phyloP scores from a whole-genome alignment of 2,888 invertebrate genomes.

The Empis stercorea region DNA sequence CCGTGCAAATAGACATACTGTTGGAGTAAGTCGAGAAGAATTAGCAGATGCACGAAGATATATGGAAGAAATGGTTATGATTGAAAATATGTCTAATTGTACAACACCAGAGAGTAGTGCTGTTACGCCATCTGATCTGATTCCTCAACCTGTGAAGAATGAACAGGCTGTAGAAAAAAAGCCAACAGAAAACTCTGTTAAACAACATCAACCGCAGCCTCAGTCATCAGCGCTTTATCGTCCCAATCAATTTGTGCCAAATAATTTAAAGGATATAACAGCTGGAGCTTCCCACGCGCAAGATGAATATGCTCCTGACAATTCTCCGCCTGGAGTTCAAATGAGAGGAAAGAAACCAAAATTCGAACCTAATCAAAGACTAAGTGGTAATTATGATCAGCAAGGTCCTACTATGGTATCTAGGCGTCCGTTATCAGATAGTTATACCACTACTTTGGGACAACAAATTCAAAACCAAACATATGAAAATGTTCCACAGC shows the following conservation, averaged over 20 bases:
- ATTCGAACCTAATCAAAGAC: slow-evolving; percentile 11
- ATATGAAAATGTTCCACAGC: background rate
- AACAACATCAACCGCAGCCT: slow-evolving; percentile 1
- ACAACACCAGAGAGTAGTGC: slow-evolving; percentile 21
- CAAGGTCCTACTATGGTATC: background rate
- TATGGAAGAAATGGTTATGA: slow-evolving; percentile 49
- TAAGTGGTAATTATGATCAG: slow-evolving; percentile 16
- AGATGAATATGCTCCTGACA: background rate
- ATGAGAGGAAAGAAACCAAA: slow-evolving; percentile 16
- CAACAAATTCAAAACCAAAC: background rate
- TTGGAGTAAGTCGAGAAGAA: slow-evolving; percentile 71
- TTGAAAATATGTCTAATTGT: slow-evolving; percentile 28
- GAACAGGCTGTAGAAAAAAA: slow-evolving; percentile 34
- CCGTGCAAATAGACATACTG: slow-evolving; percentile 61
- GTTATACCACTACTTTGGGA: slow-evolving; percentile 17
- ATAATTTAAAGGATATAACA: slow-evolving; percentile 15
- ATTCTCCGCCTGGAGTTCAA: slow-evolving; percentile 11
- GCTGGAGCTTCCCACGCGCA: background rate
- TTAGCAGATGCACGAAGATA: slow-evolving; percentile 63
- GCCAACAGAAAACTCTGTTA: background rate
- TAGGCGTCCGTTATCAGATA: slow-evolving; percentile 18
- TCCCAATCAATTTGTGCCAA: slow-evolving; percentile 32
- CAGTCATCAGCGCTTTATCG: slow-evolving; percentile 21
- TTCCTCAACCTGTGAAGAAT: slow-evolving; percentile 33
- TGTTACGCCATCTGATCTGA: slow-evolving; percentile 13